These are phyloP conservation scores for Imbricaverruca yamaguchii DNA, from an alignment of 2,888 invertebrate species.

Conservation along the genomic window DNA sequence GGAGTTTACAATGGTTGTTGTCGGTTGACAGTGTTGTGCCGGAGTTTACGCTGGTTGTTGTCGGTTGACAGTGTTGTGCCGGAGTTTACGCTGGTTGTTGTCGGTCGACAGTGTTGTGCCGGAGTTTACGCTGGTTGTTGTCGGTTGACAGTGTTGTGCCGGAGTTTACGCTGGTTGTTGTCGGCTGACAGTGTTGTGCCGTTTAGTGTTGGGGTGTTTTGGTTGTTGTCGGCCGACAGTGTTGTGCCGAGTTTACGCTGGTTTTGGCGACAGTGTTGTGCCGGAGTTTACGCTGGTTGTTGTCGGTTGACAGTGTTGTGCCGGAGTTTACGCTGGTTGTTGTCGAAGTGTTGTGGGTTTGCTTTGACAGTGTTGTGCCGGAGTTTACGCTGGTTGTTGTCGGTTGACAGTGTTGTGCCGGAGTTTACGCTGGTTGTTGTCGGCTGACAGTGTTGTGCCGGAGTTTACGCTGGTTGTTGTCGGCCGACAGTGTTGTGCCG, in stretches of 20 bases:
- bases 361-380: neutral
- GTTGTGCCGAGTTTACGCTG: conserved; percentile 13
- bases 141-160: neutral
- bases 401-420: neutral
- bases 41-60: no score
- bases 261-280: neutral
- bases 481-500: neutral
- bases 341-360: no score
- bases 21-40: no score
- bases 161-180: neutral
- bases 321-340: conserved; percentile 8
- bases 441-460: neutral
- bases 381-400: conserved; percentile 4
- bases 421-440: conserved; percentile 4
- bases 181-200: neutral
- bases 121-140: neutral
- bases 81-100: no score
- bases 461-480: conserved; percentile 4
- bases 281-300: conserved; percentile 8
- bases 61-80: no score
- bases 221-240: neutral
- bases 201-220: no score
- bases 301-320: neutral
- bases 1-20: no score
- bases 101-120: conserved; percentile 15